Percentiles rank a stretch among this genome's conserved stretches.
Evolutionary conservation across 2,888 invertebrate species (phyloP).

Genomic region (Colletes collaris): DNA sequence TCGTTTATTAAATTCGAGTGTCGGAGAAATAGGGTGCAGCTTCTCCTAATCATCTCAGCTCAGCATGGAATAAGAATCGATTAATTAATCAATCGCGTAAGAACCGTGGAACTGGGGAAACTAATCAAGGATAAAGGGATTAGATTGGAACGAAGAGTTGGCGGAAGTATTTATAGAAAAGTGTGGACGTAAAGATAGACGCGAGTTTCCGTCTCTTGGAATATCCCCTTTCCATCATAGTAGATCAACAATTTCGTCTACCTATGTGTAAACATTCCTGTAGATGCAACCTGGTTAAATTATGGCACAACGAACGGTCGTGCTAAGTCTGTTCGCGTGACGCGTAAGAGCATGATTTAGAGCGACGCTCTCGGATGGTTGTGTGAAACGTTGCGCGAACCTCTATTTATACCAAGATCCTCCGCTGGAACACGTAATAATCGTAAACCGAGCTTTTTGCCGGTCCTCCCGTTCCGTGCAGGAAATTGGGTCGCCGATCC

Average conservation of each 20-base stretch:
- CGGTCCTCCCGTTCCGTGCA: neutral
- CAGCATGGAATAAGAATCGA: too few relatives aligned
- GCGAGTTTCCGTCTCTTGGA: too few relatives aligned
- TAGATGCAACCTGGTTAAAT: constrained; percentile 49
- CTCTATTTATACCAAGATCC: constrained; percentile 55
- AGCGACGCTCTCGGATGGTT: constrained; percentile 20
- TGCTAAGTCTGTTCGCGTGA: constrained; percentile 39
- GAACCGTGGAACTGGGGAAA: too few relatives aligned
- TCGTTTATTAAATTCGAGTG: too few relatives aligned
- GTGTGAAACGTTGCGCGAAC: constrained; percentile 18
- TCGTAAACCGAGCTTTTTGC: constrained; percentile 52
- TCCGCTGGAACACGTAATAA: constrained; percentile 59
- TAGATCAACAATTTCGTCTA: neutral
- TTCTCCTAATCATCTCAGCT: too few relatives aligned
- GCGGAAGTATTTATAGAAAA: too few relatives aligned
- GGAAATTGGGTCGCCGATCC: constrained; percentile 44
- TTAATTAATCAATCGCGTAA: too few relatives aligned
- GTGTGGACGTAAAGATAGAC: too few relatives aligned
- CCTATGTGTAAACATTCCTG: neutral
- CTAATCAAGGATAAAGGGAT: too few relatives aligned
- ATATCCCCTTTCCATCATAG: neutral
- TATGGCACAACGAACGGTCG: constrained; percentile 51
- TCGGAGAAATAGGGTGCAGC: too few relatives aligned
- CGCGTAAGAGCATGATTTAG: constrained; percentile 56
- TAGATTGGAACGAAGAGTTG: too few relatives aligned